Evolutionary conservation across 2,113 vertebrate species (phyloP).

Genomic region (Nettapus auritus): DNA sequence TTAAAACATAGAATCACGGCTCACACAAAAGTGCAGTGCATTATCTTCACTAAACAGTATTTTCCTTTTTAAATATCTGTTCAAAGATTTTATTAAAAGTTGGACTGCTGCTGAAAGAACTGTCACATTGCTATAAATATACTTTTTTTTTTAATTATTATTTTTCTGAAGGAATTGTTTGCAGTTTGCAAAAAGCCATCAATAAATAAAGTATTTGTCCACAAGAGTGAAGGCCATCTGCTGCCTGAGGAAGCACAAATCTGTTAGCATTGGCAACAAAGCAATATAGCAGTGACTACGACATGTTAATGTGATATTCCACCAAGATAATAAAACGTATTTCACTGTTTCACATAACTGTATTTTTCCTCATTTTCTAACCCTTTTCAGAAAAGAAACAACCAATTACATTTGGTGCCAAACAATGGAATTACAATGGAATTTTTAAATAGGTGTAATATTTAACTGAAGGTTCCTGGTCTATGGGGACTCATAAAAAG

Average conservation of each 20-base stretch:
- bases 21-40: neutral
- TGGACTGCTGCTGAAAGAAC: neutral
- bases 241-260: neutral
- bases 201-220: neutral
- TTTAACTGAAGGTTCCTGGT: neutral
- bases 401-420: neutral
- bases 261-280: neutral
- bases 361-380: neutral
- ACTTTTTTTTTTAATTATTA: neutral
- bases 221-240: neutral
- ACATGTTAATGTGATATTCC: fast-evolving
- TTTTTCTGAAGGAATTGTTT: neutral
- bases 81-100: neutral
- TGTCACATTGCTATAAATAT: neutral
- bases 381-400: neutral
- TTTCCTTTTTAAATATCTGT: neutral
- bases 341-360: neutral
- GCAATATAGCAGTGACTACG: fast-evolving
- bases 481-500: neutral
- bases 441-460: neutral
- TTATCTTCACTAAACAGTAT: neutral
- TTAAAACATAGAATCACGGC: neutral
- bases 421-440: neutral
- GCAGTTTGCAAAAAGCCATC: neutral
- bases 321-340: neutral